Evolutionary conservation across 2,888 invertebrate species (phyloP), one percentile per base, ranked within the genome.

Genomic region (Ormyrus nitidulus): DNA sequence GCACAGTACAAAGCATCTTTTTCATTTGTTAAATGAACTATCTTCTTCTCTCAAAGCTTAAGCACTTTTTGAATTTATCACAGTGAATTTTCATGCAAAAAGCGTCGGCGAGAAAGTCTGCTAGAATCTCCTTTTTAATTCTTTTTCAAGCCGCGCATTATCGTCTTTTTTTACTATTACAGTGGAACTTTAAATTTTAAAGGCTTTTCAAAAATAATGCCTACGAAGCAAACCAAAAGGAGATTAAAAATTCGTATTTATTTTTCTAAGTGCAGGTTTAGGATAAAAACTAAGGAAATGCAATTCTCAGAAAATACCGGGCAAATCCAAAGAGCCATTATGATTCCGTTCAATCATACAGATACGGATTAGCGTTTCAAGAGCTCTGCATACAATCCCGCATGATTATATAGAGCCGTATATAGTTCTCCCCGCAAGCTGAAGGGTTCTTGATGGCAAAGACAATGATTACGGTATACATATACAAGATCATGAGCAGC

Each of bases 61-160:
- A 79, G 74, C 46, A 75, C 59, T 70, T 65, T 79, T 48, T 75
- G 70, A 19, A 79, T 79, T 75, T 79, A 75, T 79, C 65, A 49
- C 65, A 10, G 51, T 51, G 58, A 51, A 56, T 74, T 51, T 56
- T 58, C 69, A 58, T 64, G 6, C n/a, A 13, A 34, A 69, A 62
- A 58, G 64, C n/a, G 10, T 62, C n/a, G 34, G 62, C 59, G 79
- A 58, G 58, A 70, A 65, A 64, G 59, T 75, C 62, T 70, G 74
- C 65, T 58, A 58, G n/a, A 75, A 74, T 65, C 70, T 79, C 65
- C 59, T 70, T 69, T 53, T 11, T 0, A 48, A 2, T 5, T 59
- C 62, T 62, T 69, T 69, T 69, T 64, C 49, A 19, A 19, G 11
- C 44, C 13, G 34, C 10, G 72, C 19, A 72, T 72, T 72, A 71